phyloP scores from a whole-genome alignment of 2,797 vertebrate genomes.

The Adelosebastes latens region DNA sequence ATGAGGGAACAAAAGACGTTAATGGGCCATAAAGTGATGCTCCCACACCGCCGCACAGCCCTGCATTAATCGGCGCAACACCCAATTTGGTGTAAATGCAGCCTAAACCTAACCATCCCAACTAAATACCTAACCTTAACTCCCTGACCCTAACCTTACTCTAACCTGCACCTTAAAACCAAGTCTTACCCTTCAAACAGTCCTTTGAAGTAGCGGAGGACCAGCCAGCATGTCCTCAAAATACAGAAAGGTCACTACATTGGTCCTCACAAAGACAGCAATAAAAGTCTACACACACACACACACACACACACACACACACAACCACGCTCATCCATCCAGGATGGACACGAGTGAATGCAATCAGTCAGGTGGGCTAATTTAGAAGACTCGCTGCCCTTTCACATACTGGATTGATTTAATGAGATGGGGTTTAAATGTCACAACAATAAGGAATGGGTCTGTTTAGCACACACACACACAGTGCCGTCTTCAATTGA shows the following conservation, averaged over 20 bases:
- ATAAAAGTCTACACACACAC: not conserved
- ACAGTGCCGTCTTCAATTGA: not conserved
- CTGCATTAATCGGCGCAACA: too few species aligned
- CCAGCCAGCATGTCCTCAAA: not conserved
- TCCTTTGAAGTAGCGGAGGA: not conserved
- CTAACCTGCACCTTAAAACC: too few species aligned
- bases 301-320: not conserved
- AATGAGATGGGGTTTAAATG: conserved; percentile 1
- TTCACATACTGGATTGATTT: not conserved
- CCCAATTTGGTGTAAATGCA: not conserved
- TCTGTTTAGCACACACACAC: not conserved
- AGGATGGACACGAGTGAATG: too few species aligned
- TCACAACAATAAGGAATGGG: not conserved
- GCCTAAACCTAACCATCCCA: too few species aligned
- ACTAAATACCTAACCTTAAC: too few species aligned
- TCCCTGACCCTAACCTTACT: too few species aligned
- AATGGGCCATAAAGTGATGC: not conserved
- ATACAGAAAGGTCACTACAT: too few species aligned
- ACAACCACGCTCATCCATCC: not conserved
- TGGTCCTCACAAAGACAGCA: not conserved
- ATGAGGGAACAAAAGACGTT: not conserved
- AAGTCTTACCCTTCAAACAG: too few species aligned
- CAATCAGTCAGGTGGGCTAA: not conserved
- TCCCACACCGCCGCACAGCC: too few species aligned
- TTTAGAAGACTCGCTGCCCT: not conserved